A percentile compares a stretch with the other conserved stretches of the same genome.
These are phyloP conservation scores for Drosophila santomea DNA, from an alignment of 1,140 invertebrate genomes.

Conservation along the genomic window DNA sequence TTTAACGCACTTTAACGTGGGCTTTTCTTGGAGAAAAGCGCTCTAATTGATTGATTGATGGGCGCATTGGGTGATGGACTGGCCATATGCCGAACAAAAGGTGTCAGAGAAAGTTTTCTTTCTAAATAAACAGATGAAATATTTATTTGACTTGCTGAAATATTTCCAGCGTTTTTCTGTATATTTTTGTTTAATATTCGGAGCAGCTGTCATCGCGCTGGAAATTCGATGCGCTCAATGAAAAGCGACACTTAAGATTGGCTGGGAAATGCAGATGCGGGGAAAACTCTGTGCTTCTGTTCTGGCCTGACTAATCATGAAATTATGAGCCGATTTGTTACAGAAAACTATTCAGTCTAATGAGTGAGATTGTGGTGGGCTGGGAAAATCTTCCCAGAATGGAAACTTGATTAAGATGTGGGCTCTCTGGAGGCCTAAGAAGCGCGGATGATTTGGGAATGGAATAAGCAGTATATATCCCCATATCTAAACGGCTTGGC, in stretches of 20 bases:
- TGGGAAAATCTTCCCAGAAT: constrained; percentile 21
- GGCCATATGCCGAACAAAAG: constrained; percentile 60
- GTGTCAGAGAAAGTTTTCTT: constrained; percentile 55
- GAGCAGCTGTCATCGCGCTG: constrained; percentile 48
- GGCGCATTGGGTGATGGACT: constrained; percentile 51
- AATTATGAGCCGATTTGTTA: constrained; percentile 76
- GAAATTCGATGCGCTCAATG: constrained; percentile 77
- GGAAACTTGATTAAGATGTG: constrained; percentile 66
- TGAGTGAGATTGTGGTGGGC: constrained; percentile 19
- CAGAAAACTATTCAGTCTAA: constrained; percentile 44
- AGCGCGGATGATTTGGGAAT: constrained; percentile 15
- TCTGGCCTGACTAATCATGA: constrained; percentile 66
- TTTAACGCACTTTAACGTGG: constrained; percentile 71
- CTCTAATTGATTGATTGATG: constrained; percentile 77
- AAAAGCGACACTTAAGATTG: constrained; percentile 67
- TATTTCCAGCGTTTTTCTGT: constrained; percentile 38
- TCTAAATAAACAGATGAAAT: constrained; percentile 39
- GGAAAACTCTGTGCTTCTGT: constrained; percentile 4
- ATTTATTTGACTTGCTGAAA: constrained; percentile 66
- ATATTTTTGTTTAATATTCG: constrained; percentile 31
- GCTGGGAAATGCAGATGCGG: constrained; percentile 5
- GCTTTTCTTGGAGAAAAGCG: constrained; percentile 21
- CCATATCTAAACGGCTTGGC: constrained; percentile 1
- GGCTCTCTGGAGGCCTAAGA: constrained; percentile 25
- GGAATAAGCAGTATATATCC: constrained; percentile 5